Conservation (phyloP, 1,140 invertebrate genomes). For the Eupristina koningsbergeri region DNA sequence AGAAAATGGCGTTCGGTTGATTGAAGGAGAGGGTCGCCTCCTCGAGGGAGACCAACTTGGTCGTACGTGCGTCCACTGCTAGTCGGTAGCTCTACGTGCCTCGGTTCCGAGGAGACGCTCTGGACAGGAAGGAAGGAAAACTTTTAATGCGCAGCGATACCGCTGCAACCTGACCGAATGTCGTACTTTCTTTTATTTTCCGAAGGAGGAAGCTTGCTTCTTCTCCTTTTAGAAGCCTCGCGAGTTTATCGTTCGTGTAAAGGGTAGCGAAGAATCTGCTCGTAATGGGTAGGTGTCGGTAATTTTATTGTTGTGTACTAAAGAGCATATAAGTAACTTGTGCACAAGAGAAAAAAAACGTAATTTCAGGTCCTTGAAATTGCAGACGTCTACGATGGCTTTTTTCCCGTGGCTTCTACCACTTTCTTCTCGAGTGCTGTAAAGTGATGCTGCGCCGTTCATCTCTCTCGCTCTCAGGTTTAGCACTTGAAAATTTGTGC, state of each 20-base stretch:
- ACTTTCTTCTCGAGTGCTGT: conserved; percentile 39
- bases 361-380: conserved; percentile 33
- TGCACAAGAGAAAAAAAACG: not conserved
- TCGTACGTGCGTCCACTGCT: not conserved
- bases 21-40: not conserved
- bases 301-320: not conserved
- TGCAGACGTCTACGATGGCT: not conserved
- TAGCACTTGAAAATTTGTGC: not conserved
- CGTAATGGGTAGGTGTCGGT: not conserved
- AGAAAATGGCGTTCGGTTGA: not conserved
- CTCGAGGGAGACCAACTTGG: not conserved
- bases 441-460: not conserved
- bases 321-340: no score
- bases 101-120: not conserved
- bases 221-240: not conserved
- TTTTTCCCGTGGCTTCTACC: conserved; percentile 31
- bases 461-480: not conserved
- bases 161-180: no score
- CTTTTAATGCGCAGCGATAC: no score
- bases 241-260: not conserved
- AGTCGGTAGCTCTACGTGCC: no score
- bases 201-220: not conserved
- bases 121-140: no score
- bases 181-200: not conserved
- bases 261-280: not conserved